phyloP scores from a whole-genome alignment of 2,888 invertebrate genomes.

The Incurvaria masculella region DNA sequence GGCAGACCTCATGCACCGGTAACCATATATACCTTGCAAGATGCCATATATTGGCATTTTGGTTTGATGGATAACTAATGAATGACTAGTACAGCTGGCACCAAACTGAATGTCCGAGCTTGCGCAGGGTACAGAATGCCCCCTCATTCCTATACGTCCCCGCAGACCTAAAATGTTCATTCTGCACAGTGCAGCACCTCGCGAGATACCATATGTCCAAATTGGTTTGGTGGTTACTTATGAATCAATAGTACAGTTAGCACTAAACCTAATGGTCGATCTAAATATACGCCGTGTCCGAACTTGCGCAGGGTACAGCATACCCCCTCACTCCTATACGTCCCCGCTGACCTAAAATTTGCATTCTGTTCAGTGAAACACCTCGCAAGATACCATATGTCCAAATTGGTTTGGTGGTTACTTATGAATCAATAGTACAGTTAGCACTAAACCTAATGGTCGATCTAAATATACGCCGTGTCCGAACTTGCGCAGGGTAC shows the following conservation, averaged over 20 bases:
- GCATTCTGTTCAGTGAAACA: too few relatives aligned
- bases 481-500: too few relatives aligned
- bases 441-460: too few relatives aligned
- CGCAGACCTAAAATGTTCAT: slow-evolving; percentile 23
- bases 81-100: slow-evolving; percentile 24
- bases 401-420: too few relatives aligned
- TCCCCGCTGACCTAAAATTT: too few relatives aligned
- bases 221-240: slow-evolving; percentile 24
- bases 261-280: slow-evolving; percentile 21
- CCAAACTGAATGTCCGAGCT: slow-evolving; percentile 21
- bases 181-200: too few relatives aligned
- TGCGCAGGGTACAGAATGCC: slow-evolving; percentile 25
- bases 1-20: slow-evolving; percentile 31
- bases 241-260: slow-evolving; percentile 24
- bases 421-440: too few relatives aligned
- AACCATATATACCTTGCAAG: slow-evolving; percentile 34
- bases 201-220: slow-evolving; percentile 32
- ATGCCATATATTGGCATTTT: slow-evolving; percentile 31
- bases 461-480: too few relatives aligned
- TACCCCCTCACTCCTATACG: too few relatives aligned
- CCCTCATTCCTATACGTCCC: slow-evolving; percentile 26
- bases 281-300: too few relatives aligned
- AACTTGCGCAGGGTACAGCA: too few relatives aligned
- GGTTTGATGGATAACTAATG: slow-evolving; percentile 22
- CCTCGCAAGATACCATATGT: too few relatives aligned